Evolutionary conservation across 2,888 invertebrate genomes (phyloP).

Genomic region (Platypus cylindrus): DNA sequence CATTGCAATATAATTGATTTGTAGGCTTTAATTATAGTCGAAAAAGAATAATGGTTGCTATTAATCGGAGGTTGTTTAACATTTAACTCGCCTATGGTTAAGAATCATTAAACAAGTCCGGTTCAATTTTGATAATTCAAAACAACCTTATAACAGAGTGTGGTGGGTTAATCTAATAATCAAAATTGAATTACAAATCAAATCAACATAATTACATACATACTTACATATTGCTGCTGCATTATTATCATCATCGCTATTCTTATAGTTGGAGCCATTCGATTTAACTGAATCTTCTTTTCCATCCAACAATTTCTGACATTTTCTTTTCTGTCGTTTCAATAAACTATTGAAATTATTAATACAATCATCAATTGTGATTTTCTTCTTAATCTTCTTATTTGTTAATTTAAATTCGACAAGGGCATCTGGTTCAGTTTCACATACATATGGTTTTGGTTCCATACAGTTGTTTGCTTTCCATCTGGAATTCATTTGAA

Average conservation of each 20-base stretch:
- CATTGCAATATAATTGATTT: no score
- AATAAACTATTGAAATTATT: conserved; percentile 15
- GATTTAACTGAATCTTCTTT: no score
- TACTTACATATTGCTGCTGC: conserved; percentile 19
- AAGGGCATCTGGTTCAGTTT: conserved; percentile 25
- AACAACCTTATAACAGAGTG: no score
- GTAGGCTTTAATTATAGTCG: no score
- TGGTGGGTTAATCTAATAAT: no score
- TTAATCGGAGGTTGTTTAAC: no score
- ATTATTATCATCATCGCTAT: conserved; percentile 8
- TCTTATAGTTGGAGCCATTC: background rate
- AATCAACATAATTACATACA: no score
- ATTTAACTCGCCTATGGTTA: no score
- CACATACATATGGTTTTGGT: conserved; percentile 52
- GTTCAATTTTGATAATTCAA: background rate
- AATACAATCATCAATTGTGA: conserved; percentile 20
- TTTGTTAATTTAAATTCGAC: conserved; percentile 17
- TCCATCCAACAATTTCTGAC: conserved; percentile 17
- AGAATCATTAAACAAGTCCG: no score
- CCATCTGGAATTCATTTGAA: conserved; percentile 40
- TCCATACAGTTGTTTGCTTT: conserved; percentile 47
- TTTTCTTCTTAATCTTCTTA: conserved; percentile 15
- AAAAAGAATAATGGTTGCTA: no score
- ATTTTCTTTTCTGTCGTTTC: conserved; percentile 18
- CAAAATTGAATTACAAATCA: no score